Conservation (phyloP, 2,797 vertebrate species). For the Hydrocynus forskahlii region DNA sequence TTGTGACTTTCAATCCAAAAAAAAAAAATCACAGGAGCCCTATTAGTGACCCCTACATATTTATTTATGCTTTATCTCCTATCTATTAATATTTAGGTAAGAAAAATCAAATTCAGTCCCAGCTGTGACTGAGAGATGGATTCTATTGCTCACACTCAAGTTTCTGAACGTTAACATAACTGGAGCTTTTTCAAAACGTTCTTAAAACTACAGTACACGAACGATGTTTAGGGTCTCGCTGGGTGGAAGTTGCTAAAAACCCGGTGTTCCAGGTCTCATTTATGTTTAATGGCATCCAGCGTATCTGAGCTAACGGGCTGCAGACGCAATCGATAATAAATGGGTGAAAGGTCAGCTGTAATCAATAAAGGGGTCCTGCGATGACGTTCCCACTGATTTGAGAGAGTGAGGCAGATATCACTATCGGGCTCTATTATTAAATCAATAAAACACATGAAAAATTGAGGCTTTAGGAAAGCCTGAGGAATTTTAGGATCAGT, state of each 20-base stretch:
- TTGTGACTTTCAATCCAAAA: too few species aligned
- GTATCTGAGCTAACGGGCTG: neutral
- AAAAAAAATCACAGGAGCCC: neutral
- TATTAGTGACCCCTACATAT: neutral
- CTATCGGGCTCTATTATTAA: neutral
- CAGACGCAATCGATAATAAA: neutral
- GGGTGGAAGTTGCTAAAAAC: neutral
- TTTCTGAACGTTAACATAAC: too few species aligned
- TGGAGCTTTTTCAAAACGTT: too few species aligned
- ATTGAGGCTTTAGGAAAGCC: neutral
- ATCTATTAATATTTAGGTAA: too few species aligned
- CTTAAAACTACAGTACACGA: neutral
- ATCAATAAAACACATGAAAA: neutral
- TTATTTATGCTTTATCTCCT: too few species aligned
- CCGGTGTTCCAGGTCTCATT: neutral
- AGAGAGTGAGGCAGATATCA: neutral
- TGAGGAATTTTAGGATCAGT: neutral
- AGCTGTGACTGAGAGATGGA: too few species aligned
- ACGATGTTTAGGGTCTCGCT: neutral
- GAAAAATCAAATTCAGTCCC: too few species aligned
- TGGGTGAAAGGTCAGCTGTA: neutral
- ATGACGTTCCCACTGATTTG: neutral
- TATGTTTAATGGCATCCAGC: neutral
- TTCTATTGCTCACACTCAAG: too few species aligned
- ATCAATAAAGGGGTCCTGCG: neutral